These are phyloP conservation scores for Chondrosia reniformis DNA, from an alignment of 37 sponge, comb jelly and placozoan genomes.

Conservation along the genomic window DNA sequence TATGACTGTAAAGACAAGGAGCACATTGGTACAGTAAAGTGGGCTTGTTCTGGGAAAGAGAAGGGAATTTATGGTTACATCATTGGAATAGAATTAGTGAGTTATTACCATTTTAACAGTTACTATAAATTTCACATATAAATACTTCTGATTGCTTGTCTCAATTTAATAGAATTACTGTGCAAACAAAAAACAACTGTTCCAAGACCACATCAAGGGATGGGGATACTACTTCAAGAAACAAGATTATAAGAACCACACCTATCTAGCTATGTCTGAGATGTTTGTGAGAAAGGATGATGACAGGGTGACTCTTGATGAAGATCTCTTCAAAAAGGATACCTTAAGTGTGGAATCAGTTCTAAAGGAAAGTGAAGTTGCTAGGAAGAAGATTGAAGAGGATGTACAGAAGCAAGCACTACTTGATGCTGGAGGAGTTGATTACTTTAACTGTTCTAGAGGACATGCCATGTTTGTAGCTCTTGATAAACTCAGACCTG, in stretches of 20 bases:
- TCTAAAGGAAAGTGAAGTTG: too few species aligned
- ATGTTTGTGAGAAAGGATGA: background rate
- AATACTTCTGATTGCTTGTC: background rate
- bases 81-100: conserved; percentile 2
- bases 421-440: background rate
- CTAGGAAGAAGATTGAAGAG: too few species aligned
- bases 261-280: conserved; percentile 12
- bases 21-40: background rate
- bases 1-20: background rate
- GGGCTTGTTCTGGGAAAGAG: background rate
- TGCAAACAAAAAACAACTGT: too few species aligned
- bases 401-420: too few species aligned
- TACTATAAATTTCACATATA: too few species aligned
- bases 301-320: background rate
- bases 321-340: too few species aligned
- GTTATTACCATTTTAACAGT: background rate
- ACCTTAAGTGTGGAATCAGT: too few species aligned
- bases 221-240: background rate
- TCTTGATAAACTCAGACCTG: background rate
- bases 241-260: background rate
- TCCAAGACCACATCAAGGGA: background rate
- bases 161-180: too few species aligned
- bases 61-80: background rate
- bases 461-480: conserved; percentile 15
- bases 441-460: background rate